Evolutionary conservation across 2,113 vertebrate species (phyloP), one percentile per base, ranked within the genome.

Genomic region (Tyrannus savana): DNA sequence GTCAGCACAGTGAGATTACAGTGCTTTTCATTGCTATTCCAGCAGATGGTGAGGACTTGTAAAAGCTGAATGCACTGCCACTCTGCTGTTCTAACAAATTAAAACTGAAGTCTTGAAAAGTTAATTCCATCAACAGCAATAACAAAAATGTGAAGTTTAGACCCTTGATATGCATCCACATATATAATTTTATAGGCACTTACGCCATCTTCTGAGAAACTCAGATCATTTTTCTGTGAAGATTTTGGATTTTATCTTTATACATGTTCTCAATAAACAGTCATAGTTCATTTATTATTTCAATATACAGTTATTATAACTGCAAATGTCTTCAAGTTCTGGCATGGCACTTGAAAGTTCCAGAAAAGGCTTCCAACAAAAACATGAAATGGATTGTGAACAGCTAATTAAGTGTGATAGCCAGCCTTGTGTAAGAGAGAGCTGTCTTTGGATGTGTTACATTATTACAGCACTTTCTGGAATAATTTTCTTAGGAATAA

Each of bases 81-180:
- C 79, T 96, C 95, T 60, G 63, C 60, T 94, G 55, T 49, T 90
- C 37, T 87, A 82, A 30, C 44, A 92, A 94, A 95, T 92, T 91
- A 83, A 87, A 94, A 85, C 55, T 52, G 31, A 95, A 84, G 25
- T 78, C 83, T 58, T 80, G 58, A 87, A 90, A 91, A 93, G 84
- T 72, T 83, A 72, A 92, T 93, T 90, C n/a, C 24, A 35, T 93
- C 76, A 68, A 47, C 22, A 74, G 53, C 56, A 88, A 50, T 22
- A 84, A 75, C 28, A 94, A 33, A 37, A 94, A 49, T 28, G 28
- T n/a, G 44, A 91, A 47, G 33, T 64, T 92, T 39, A 91, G 75
- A 46, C 28, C 31, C 83, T 82, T 33, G 25, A 37, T 76, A 79
- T 31, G 27, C 16, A 74, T 18, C 73, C 73, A 24, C 8, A 46